Evolutionary conservation across 2,113 vertebrate genomes (phyloP), one percentile per base, ranked within the genome.

Genomic region (Heterochromis multidens): DNA sequence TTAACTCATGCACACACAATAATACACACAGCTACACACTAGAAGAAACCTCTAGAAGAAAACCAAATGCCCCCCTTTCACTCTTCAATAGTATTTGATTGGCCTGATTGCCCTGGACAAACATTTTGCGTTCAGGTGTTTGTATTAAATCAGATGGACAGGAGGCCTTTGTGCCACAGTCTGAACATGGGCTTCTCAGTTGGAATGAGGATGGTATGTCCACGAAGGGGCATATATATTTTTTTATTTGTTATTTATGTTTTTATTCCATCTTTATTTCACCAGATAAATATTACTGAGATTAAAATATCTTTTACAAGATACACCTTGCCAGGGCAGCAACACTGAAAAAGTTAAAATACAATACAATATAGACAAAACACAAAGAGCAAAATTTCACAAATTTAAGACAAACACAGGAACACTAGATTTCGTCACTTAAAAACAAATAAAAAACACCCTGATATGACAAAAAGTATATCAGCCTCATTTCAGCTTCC

Each of bases 401-500:
- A 60, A 2, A 3, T 27, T n/a, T 37, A 58, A 40, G 23, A 43
- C 33, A 72, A 89, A 85, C n/a, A 67, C 25, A 67, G 57, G 10
- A 84, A 91, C 61, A 79, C 80, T 33, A 27, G 23, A 78, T 82
- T 79, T 83, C 58, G 78, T 89, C 56, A 56, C 33, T 46, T 60
- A 60, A 70, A 87, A 85, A 82, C 17, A 40, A 23, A 82, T 49
- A 57, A 25, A 87, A 79, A 79, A 86, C 79, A 60, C 56, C 60
- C 8, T 56, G 54, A 54, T 29, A 11, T 60, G 79, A 65, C 27
- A 86, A 83, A 35, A 76, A 83, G 58, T 31, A 52, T 79, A 76
- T 11, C 37, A 87, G 88, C 67, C 88, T 17, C 86, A 86, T 80
- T 80, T 89, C 29, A 40, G 74, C 87, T 77, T 91, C 82, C 86